Conservation (phyloP, 1,140 invertebrate genomes). For the Zophobas morio region DNA sequence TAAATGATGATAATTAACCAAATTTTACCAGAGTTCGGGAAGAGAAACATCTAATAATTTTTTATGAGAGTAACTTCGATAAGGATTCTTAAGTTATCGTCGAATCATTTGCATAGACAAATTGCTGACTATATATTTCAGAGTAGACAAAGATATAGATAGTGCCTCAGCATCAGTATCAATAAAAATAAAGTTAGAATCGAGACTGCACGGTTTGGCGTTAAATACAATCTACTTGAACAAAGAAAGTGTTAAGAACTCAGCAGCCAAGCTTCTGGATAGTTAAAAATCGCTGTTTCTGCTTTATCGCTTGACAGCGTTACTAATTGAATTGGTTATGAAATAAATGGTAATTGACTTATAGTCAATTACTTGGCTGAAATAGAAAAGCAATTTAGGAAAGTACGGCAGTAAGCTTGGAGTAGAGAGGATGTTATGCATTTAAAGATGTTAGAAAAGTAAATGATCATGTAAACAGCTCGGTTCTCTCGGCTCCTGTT, state of each 20-base stretch:
- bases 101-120: slow-evolving; percentile 17
- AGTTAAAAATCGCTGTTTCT: slow-evolving; percentile 34
- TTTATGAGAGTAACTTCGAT: slow-evolving; percentile 12
- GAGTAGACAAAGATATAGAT: too few species aligned
- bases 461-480: slow-evolving; percentile 61
- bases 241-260: too few species aligned
- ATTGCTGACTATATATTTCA: not conserved
- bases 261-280: not conserved
- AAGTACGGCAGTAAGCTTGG: slow-evolving; percentile 53
- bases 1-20: slow-evolving; percentile 37
- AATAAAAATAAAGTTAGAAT: too few species aligned
- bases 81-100: not conserved
- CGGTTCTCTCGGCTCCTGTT: slow-evolving; percentile 48
- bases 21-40: slow-evolving; percentile 21
- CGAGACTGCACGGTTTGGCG: too few species aligned
- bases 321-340: slow-evolving; percentile 40
- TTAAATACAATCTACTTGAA: too few species aligned
- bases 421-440: slow-evolving; percentile 57
- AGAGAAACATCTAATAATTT: slow-evolving; percentile 18
- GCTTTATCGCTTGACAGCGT: slow-evolving; percentile 2
- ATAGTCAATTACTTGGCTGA: slow-evolving; percentile 44
- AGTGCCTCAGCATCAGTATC: too few species aligned
- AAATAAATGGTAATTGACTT: slow-evolving; percentile 41
- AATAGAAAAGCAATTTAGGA: slow-evolving; percentile 53
- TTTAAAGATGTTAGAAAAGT: slow-evolving; percentile 61